Conservation (phyloP, 2,888 invertebrate species). For the Blomia tropicalis region DNA sequence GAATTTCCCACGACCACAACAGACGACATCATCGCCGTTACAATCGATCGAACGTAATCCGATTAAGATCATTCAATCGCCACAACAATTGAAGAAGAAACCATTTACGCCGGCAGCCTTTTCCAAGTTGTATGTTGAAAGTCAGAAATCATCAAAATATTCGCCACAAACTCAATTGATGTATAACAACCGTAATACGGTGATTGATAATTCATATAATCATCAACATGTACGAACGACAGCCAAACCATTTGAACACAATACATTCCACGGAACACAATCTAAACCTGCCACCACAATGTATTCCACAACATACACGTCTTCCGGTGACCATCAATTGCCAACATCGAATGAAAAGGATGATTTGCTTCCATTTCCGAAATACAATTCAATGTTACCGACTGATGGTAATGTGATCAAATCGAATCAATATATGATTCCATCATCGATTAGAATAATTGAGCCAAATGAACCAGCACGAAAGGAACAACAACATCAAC, state of each 20-base stretch:
- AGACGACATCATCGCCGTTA: no score
- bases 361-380: neutral
- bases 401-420: neutral
- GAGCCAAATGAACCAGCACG: neutral
- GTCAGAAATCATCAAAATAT: constrained; percentile 5
- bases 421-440: constrained; percentile 4
- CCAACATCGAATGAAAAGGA: neutral
- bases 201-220: neutral
- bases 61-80: neutral
- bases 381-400: neutral
- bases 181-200: neutral
- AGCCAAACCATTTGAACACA: no score
- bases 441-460: neutral
- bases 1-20: no score
- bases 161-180: neutral
- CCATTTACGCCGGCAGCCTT: constrained; percentile 12
- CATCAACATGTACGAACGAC: neutral
- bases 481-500: neutral
- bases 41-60: neutral
- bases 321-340: neutral
- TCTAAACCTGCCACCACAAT: neutral
- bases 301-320: neutral
- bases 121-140: constrained; percentile 8
- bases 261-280: neutral
- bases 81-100: neutral